A percentile compares a stretch with the other conserved stretches of the same genome.
These are phyloP conservation scores for Chrysochloris asiatica DNA, from an alignment of 2,113 vertebrate species.

Conservation along the genomic window DNA sequence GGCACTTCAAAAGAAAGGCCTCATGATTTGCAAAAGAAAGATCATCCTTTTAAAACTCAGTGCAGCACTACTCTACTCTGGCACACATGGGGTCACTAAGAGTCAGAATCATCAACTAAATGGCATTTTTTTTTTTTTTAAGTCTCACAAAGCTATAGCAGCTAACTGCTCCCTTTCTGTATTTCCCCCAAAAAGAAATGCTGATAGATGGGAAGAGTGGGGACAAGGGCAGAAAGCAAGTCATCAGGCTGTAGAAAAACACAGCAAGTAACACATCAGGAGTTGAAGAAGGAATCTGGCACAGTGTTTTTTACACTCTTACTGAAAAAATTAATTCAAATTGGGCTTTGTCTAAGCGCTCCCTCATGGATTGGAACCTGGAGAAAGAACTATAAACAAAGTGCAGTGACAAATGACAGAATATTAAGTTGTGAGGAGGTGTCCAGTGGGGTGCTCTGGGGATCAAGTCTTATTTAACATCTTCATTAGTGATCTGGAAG, in stretches of 20 bases:
- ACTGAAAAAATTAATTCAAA: slow-evolving; percentile 83
- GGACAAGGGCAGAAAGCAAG: background rate
- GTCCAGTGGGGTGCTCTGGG: slow-evolving; percentile 66
- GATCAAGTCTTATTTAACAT: slow-evolving; percentile 80
- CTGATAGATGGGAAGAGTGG: fast-evolving
- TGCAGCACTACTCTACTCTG: background rate
- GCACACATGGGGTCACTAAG: background rate
- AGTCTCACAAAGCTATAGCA: too few species aligned
- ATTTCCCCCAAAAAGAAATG: background rate
- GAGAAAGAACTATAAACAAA: slow-evolving; percentile 77
- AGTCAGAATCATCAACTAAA: background rate
- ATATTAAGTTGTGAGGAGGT: slow-evolving; percentile 67
- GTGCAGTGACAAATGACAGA: slow-evolving; percentile 70
- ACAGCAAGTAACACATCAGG: background rate
- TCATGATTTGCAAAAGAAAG: background rate
- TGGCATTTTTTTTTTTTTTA: background rate
- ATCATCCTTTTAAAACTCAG: background rate
- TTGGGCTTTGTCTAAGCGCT: slow-evolving; percentile 78
- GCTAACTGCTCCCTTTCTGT: background rate
- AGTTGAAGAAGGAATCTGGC: slow-evolving; percentile 27
- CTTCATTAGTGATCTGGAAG: slow-evolving; percentile 84
- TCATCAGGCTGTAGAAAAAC: background rate
- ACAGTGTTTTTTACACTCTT: slow-evolving; percentile 72
- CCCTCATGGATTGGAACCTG: slow-evolving; percentile 77
- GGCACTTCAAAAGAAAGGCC: background rate